Conservation (phyloP, 1,140 invertebrate species). For the Dreissena polymorpha region DNA sequence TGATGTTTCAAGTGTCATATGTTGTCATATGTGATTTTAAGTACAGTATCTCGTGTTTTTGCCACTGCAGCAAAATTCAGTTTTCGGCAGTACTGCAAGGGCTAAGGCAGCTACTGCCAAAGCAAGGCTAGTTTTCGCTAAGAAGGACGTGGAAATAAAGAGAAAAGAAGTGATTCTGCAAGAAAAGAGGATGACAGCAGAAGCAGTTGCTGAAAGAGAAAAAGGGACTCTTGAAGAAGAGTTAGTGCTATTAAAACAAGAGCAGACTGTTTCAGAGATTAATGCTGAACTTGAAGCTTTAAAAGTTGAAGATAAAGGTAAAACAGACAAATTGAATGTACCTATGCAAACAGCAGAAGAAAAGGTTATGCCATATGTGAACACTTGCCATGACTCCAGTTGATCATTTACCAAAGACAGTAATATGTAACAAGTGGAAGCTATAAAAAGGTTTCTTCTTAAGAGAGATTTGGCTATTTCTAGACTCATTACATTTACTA, state of each 20-base stretch:
- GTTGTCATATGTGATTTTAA: neutral
- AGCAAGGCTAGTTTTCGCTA: neutral
- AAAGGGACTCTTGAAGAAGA: neutral
- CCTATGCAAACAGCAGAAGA: neutral
- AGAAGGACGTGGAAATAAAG: neutral
- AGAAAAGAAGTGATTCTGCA: neutral
- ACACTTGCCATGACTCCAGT: neutral
- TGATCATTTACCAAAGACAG: neutral
- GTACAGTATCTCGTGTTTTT: neutral
- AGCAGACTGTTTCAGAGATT: conserved; percentile 1
- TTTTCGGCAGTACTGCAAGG: neutral
- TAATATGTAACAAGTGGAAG: neutral
- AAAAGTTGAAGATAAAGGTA: too few relatives aligned
- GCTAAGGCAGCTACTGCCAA: neutral
- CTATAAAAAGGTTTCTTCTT: conserved; percentile 6
- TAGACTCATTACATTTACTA: neutral
- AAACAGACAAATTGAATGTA: neutral
- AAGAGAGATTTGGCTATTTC: conserved; percentile 10
- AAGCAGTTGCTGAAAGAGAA: neutral
- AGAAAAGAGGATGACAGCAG: neutral
- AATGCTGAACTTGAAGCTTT: conserved; percentile 4
- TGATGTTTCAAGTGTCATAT: too few relatives aligned
- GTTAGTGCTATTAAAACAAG: neutral
- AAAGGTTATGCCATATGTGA: neutral
- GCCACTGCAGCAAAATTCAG: neutral